Conservation (phyloP, 2,113 vertebrate species). For the Prunella himalayana region DNA sequence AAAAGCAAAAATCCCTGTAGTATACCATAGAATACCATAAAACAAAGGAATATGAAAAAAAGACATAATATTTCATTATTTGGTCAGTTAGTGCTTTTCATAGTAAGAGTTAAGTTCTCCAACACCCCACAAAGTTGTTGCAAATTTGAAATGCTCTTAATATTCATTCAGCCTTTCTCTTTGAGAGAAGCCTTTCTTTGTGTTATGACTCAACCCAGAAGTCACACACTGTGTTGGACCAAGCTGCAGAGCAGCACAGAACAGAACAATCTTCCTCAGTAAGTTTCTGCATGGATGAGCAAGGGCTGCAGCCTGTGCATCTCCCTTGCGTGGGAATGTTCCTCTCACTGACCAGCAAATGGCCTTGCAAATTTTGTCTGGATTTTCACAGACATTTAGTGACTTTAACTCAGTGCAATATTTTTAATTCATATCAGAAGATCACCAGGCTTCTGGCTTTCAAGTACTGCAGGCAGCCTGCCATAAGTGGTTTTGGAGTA, state of each 20-base stretch:
- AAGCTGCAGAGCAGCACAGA: not conserved
- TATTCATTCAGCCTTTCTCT: not conserved
- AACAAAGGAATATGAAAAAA: not conserved
- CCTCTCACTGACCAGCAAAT: not conserved
- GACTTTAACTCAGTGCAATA: not conserved
- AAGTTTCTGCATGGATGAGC: not conserved
- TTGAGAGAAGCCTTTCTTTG: not conserved
- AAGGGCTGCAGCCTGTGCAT: not conserved
- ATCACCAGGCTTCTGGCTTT: not conserved
- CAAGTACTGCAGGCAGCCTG: not conserved
- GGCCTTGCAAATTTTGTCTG: not conserved
- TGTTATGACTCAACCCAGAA: not conserved
- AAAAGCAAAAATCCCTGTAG: not conserved
- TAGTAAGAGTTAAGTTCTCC: not conserved
- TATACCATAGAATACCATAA: not conserved
- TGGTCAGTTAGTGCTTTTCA: not conserved
- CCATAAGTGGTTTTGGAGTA: not conserved
- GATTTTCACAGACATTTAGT: not conserved
- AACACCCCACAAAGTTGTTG: not conserved
- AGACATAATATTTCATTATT: not conserved
- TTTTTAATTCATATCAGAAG: not conserved
- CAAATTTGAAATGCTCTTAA: not conserved
- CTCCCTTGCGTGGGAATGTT: fast-evolving
- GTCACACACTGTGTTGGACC: not conserved
- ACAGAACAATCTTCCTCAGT: not conserved